These are phyloP conservation scores for Pseudomyrmex dendroicus DNA, from an alignment of 1,140 invertebrate species.

Conservation along the genomic window DNA sequence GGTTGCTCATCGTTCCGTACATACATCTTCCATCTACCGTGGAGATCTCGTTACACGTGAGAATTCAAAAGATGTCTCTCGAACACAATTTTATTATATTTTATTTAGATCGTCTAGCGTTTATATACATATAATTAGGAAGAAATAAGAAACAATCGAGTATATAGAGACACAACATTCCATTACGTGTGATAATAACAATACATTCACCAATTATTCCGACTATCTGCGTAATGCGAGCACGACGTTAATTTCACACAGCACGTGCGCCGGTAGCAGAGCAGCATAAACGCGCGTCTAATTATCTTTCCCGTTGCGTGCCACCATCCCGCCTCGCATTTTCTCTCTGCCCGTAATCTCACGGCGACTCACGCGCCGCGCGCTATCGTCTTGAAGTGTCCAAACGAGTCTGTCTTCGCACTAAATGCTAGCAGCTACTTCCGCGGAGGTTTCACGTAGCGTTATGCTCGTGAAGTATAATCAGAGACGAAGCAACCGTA, in stretches of 20 bases:
- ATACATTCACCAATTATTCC: slow-evolving; percentile 20
- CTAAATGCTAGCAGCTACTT: slow-evolving; percentile 45
- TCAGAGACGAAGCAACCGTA: slow-evolving; percentile 29
- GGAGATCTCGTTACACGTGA: slow-evolving; percentile 75
- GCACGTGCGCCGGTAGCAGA: slow-evolving; percentile 51
- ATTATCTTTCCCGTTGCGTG: slow-evolving; percentile 64
- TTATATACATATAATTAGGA: too few species aligned
- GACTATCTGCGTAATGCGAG: slow-evolving; percentile 40
- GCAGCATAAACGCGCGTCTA: slow-evolving; percentile 59
- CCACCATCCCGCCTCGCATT: slow-evolving; percentile 42
- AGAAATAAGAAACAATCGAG: neutral
- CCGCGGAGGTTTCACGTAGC: slow-evolving; percentile 33
- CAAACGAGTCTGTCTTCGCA: slow-evolving; percentile 45
- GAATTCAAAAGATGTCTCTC: too few species aligned
- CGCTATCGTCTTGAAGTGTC: slow-evolving; percentile 38
- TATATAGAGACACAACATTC: neutral
- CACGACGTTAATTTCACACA: slow-evolving; percentile 35
- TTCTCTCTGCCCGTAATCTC: slow-evolving; percentile 43
- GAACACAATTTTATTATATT: neutral
- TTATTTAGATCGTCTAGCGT: too few species aligned
- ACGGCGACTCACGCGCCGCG: slow-evolving; percentile 18
- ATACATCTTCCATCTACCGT: slow-evolving; percentile 63
- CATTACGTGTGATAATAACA: neutral
- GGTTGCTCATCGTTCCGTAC: slow-evolving; percentile 57
- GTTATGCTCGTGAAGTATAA: slow-evolving; percentile 31